Evolutionary conservation across 23 tunicate species (phyloP).

Genomic region (Ascidia mentula): DNA sequence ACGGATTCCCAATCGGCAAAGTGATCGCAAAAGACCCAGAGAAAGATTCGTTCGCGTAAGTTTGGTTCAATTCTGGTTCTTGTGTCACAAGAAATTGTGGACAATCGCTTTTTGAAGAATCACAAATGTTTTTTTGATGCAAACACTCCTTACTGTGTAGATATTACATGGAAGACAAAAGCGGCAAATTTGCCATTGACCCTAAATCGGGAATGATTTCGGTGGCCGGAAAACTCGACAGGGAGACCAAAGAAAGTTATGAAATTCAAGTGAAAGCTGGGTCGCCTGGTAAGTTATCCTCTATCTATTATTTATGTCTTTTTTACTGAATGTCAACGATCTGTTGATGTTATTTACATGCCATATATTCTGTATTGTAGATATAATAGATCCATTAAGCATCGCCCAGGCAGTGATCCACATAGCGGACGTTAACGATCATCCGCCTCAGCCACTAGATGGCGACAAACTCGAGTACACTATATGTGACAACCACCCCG

Average conservation of each 20-base stretch:
- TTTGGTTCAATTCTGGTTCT: not conserved
- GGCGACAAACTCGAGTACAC: conserved; percentile 30
- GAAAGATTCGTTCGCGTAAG: conserved; percentile 55
- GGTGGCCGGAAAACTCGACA: conserved; percentile 30
- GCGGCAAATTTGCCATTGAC: conserved; percentile 27
- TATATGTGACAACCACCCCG: conserved; percentile 35
- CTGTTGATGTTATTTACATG: too few relatives aligned
- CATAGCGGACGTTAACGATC: conserved; percentile 43
- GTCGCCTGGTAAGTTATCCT: conserved; percentile 14
- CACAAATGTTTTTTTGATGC: not conserved
- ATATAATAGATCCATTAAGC: not conserved
- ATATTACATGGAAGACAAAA: conserved; percentile 36
- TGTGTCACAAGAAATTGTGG: not conserved
- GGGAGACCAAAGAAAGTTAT: conserved; percentile 31
- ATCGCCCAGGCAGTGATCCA: conserved; percentile 7
- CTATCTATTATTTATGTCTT: too few relatives aligned
- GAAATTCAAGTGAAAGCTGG: conserved; percentile 40
- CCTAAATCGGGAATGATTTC: conserved; percentile 31
- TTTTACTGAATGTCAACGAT: too few relatives aligned
- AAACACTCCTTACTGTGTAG: not conserved
- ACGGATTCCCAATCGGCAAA: conserved; percentile 13
- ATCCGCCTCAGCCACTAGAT: conserved; percentile 39
- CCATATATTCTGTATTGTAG: too few relatives aligned
- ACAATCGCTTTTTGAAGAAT: not conserved
- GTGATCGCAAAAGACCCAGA: conserved; percentile 63